Conservation (phyloP, 2,797 vertebrate genomes). For the Brotogeris chrysoptera region DNA sequence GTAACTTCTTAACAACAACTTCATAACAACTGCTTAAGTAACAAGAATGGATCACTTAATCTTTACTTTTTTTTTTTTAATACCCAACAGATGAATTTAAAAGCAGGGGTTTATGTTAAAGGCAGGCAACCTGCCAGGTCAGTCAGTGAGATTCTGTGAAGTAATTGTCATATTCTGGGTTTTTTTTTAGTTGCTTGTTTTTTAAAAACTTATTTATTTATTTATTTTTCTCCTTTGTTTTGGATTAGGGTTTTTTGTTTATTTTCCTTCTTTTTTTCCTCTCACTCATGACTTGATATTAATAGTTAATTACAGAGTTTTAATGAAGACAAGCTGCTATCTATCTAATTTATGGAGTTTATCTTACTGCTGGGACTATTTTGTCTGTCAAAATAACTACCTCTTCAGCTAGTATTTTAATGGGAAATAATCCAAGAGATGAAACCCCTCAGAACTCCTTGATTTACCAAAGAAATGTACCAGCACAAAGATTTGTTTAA, state of each 20-base stretch:
- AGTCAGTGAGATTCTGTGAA: neutral
- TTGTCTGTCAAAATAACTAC: constrained; percentile 17
- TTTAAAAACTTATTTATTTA: neutral
- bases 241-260: neutral
- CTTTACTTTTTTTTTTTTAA: neutral
- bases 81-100: neutral
- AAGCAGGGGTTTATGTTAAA: neutral
- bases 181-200: neutral
- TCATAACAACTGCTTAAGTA: neutral
- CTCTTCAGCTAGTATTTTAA: neutral
- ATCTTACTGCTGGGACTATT: neutral
- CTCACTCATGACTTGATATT: neutral
- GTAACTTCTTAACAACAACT: neutral
- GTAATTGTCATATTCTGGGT: neutral
- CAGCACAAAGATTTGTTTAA: neutral
- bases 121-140: neutral
- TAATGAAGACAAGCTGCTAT: constrained; percentile 2
- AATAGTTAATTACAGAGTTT: neutral
- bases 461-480: neutral
- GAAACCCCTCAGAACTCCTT: neutral
- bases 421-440: neutral
- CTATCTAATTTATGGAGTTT: neutral
- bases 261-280: neutral
- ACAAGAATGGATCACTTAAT: neutral
- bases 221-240: neutral